phyloP scores from a whole-genome alignment of 2,797 vertebrate species.

The Calcarius lapponicus region DNA sequence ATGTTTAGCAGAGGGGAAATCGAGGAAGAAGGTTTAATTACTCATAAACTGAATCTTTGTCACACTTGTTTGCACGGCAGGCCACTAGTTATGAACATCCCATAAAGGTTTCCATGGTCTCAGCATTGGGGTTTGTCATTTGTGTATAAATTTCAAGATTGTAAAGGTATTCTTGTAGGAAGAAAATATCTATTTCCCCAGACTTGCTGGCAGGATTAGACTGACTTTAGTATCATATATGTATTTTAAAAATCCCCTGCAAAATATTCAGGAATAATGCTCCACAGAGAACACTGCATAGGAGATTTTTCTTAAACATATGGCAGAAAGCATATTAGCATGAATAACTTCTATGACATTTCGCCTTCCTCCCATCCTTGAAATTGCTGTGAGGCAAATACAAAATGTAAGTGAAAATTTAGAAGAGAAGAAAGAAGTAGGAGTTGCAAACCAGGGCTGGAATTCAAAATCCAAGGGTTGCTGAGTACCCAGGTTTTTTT shows the following conservation, averaged over 20 bases:
- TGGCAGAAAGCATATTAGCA: slow-evolving; percentile 36
- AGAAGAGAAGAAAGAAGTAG: background rate
- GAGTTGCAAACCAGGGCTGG: background rate
- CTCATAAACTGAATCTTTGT: background rate
- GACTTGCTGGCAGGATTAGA: background rate
- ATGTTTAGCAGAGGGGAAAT: background rate
- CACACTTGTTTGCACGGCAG: background rate
- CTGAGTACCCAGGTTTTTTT: background rate
- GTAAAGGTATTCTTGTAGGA: background rate
- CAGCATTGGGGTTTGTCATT: background rate
- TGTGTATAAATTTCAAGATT: background rate
- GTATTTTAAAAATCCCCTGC: background rate
- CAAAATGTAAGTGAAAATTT: background rate
- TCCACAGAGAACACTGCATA: background rate
- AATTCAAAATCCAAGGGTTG: background rate
- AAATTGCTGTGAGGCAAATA: slow-evolving; percentile 12
- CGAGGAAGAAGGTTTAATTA: background rate
- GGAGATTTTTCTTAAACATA: slow-evolving; percentile 49
- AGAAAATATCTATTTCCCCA: background rate
- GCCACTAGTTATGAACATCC: background rate
- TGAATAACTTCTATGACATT: slow-evolving; percentile 35
- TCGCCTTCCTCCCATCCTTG: background rate
- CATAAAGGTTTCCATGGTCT: background rate
- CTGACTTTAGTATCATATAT: background rate
- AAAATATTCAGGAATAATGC: slow-evolving; percentile 7